Evolutionary conservation across 64 coral and sea anemone genomes (phyloP), one percentile per base, ranked within the genome.

Genomic region (Actinia tenebrosa): DNA sequence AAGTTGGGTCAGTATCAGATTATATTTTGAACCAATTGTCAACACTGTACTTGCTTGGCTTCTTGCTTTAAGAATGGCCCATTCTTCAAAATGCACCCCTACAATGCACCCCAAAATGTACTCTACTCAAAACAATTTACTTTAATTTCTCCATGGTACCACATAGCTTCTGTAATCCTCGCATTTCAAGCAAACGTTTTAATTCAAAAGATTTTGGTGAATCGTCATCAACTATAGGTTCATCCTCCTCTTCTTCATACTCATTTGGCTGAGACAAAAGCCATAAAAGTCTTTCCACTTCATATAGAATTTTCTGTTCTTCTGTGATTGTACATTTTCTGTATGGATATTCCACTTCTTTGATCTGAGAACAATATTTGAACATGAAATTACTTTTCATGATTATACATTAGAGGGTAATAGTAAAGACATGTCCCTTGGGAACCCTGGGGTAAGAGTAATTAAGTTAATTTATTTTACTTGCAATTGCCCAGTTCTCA

Each of bases 201-300:
- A 88, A 45, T 3, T 80, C 78, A 85, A 59, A 87, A 13, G 80
- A 26, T 84, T 46, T 90, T 50, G 85, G 53, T 10, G 60, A 17
- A 79, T 56, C 56, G 0, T 89, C 77, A 7, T 92, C 82, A 18
- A 11, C 18, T 16, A 2, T 5, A 7, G 68, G n/a, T 43, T 56
- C 68, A 43, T 69, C 77, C 37, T 66, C 71, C 53, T 95, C 93
- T 1, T 91, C 80, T 52, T 84, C 72, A 52, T 84, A 93, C 16
- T 68, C 26, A n/a, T 60, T 82, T 45, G 82, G 80, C 20, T 84
- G 52, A 44, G 88, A 93, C 22, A 84, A 56, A 18, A 90, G 27
- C 94, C 94, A 97, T 53, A 97, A 80, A 3, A 88, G 30, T 16
- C 91, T 83, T 52, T 97, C 94, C 19, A 97, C 80, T 56, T 97